A percentile compares a stretch with the other conserved stretches of the same genome.
Evolutionary conservation across 2,113 vertebrate genomes (phyloP).

Genomic region (Heptranchias perlo): DNA sequence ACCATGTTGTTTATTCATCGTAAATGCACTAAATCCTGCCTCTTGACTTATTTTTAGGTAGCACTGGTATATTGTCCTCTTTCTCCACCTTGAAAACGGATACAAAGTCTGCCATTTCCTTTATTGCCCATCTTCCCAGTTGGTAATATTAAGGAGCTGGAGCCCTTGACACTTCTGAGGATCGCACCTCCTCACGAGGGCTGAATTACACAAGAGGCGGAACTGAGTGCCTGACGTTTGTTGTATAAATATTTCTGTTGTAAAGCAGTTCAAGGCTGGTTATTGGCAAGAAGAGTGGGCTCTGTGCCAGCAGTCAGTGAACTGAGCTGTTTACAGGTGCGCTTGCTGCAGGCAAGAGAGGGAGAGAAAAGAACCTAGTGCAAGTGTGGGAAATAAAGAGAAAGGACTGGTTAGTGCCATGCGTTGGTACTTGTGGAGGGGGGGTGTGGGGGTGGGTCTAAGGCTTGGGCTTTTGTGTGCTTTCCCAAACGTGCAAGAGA

Average conservation of each 20-base stretch:
- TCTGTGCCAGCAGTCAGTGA: background rate
- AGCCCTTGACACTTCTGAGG: background rate
- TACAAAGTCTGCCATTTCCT: background rate
- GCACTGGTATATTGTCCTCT: background rate
- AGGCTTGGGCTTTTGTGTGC: background rate
- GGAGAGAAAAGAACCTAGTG: background rate
- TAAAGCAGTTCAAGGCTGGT: background rate
- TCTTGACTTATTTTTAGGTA: background rate
- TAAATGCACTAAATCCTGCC: background rate
- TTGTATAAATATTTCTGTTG: slow-evolving; percentile 34
- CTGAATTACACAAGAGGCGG: background rate
- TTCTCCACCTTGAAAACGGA: background rate
- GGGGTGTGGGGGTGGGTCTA: background rate
- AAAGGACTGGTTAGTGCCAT: background rate
- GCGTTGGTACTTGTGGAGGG: background rate
- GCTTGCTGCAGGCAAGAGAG: background rate
- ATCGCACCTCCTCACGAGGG: too few species aligned
- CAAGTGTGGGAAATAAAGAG: background rate
- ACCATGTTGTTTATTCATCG: too few species aligned
- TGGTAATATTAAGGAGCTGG: background rate
- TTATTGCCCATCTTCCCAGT: background rate
- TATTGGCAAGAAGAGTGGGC: too few species aligned
- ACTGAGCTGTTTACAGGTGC: slow-evolving; percentile 29
- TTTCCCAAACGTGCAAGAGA: background rate
- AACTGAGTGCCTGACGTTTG: slow-evolving; percentile 3